phyloP scores from a whole-genome alignment of 2,888 invertebrate genomes.

The Lasiommata megera region DNA sequence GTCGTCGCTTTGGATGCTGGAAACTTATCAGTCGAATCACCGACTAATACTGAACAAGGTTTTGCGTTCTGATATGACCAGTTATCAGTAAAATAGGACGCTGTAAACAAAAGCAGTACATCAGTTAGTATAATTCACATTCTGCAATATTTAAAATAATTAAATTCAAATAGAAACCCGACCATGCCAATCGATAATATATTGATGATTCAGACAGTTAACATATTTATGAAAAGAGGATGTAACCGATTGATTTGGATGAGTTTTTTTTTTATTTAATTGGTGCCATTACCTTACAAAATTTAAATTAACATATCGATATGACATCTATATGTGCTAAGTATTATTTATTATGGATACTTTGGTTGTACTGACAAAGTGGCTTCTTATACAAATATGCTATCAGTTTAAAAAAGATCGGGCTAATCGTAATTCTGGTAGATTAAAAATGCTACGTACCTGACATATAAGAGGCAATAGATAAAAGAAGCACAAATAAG shows the following conservation, averaged over 20 bases:
- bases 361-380: too few species aligned
- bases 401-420: background rate
- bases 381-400: too few species aligned
- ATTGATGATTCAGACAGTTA: background rate
- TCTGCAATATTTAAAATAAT: background rate
- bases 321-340: too few species aligned
- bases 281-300: too few species aligned
- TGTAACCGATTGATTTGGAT: too few species aligned
- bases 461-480: slow-evolving; percentile 92
- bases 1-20: slow-evolving; percentile 86
- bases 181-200: background rate
- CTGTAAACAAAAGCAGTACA: slow-evolving; percentile 65
- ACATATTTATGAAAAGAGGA: background rate
- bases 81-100: slow-evolving; percentile 88
- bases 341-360: too few species aligned
- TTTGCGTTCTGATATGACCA: slow-evolving; percentile 92
- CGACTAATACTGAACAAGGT: slow-evolving; percentile 92
- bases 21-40: slow-evolving; percentile 86
- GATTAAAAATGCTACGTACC: slow-evolving; percentile 77
- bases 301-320: too few species aligned
- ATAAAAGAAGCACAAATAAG: slow-evolving; percentile 90
- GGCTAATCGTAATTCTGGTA: background rate
- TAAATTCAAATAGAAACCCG: background rate
- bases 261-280: too few species aligned
- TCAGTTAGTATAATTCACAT: background rate